Evolutionary conservation across 1,140 invertebrate species (phyloP).

Genomic region (Elymnias hypermnestra): DNA sequence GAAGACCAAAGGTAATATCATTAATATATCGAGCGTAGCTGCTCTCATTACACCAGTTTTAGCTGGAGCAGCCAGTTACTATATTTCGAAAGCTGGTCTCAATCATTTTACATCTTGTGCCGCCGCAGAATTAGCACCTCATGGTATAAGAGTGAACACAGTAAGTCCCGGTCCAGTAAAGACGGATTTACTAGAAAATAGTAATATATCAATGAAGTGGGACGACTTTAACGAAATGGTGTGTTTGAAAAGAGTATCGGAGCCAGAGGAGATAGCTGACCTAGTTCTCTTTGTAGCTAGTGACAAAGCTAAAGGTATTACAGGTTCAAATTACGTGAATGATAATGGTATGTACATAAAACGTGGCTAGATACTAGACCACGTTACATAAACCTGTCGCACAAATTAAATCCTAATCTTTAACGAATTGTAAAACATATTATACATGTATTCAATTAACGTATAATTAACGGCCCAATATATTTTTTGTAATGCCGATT

Average conservation of each 20-base stretch:
- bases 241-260: conserved; percentile 80
- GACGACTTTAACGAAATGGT: conserved; percentile 68
- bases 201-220: neutral
- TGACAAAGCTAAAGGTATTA: conserved; percentile 82
- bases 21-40: neutral
- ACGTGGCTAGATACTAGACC: no score
- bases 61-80: neutral
- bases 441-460: no score
- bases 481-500: no score
- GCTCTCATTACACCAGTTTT: neutral
- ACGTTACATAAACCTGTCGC: no score
- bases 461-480: no score
- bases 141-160: neutral
- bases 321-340: conserved; percentile 67
- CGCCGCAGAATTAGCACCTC: neutral
- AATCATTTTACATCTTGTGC: neutral
- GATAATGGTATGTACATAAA: conserved; percentile 20
- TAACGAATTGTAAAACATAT: no score
- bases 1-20: neutral
- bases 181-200: neutral
- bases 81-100: neutral
- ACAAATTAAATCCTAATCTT: no score
- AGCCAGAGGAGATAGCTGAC: conserved; percentile 82
- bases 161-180: neutral
- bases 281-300: conserved; percentile 85